Percentiles rank a stretch among this genome's conserved stretches.
Conservation (phyloP, 2,888 invertebrate species). For the Tipula unca region DNA sequence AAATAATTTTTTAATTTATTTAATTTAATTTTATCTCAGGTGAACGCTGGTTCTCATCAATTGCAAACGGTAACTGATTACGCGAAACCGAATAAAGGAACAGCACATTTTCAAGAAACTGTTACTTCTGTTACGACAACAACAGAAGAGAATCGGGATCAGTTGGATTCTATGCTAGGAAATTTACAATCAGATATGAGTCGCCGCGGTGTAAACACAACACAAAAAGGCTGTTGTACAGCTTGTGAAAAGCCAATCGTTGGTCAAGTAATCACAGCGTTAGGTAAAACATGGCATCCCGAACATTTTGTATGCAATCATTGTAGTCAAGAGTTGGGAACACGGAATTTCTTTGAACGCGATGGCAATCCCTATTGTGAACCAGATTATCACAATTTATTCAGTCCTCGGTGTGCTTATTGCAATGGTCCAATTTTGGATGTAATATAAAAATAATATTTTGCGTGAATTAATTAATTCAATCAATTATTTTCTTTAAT, state of each 20-base stretch:
- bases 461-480: conserved; percentile 34
- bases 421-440: conserved; percentile 98
- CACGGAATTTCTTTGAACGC: conserved; percentile 96
- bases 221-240: conserved; percentile 98
- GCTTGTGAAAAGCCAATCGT: conserved; percentile 99
- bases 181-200: conserved; percentile 91
- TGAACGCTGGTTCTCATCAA: conserved; percentile 53
- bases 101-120: conserved; percentile 32
- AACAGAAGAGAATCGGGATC: conserved; percentile 35
- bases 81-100: conserved; percentile 58
- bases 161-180: conserved; percentile 47
- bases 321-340: conserved; percentile 93
- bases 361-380: conserved; percentile 97
- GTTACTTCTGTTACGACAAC: conserved; percentile 33
- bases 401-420: conserved; percentile 97
- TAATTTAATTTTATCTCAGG: conserved; percentile 36
- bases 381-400: conserved; percentile 95
- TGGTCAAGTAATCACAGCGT: conserved; percentile 86
- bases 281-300: conserved; percentile 98
- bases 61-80: conserved; percentile 60
- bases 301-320: conserved; percentile 98
- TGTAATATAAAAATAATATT: conserved; percentile 51
- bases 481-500: conserved; percentile 35
- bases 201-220: conserved; percentile 96
- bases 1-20: conserved; percentile 9